Evolutionary conservation across 2,113 vertebrate genomes (phyloP).

Genomic region (Larimichthys polyactis): DNA sequence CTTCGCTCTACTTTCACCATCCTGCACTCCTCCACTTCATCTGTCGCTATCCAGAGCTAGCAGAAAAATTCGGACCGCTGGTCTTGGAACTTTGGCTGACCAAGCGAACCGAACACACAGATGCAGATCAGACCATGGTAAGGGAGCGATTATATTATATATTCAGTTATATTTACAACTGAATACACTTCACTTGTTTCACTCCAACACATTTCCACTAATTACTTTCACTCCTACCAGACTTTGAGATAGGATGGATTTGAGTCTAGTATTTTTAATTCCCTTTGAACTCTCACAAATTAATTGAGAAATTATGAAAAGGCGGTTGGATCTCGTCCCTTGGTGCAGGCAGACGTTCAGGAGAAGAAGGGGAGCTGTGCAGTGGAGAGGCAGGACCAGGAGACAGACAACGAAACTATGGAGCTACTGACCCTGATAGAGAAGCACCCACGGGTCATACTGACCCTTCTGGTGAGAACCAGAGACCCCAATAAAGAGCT

Average conservation of each 20-base stretch:
- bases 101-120: conserved; percentile 63
- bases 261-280: not conserved
- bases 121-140: conserved; percentile 13
- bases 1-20: conserved; percentile 88
- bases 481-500: not conserved
- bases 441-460: conserved; percentile 83
- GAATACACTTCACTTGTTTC: conserved; percentile 1
- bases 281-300: conserved; percentile 10
- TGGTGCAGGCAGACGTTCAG: conserved; percentile 22
- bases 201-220: not conserved
- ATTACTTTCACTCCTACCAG: not conserved
- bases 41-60: conserved; percentile 87
- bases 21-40: conserved; percentile 89
- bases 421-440: conserved; percentile 86
- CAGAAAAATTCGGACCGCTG: conserved; percentile 86
- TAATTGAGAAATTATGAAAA: not conserved
- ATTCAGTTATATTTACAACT: not conserved
- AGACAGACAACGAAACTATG: conserved; percentile 54
- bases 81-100: conserved; percentile 90
- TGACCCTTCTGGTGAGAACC: conserved; percentile 89
- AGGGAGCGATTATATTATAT: not conserved
- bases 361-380: not conserved
- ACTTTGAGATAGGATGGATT: not conserved
- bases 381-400: conserved; percentile 46
- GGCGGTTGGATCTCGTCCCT: conserved; percentile 6